Evolutionary conservation across 2,888 invertebrate genomes (phyloP), one percentile per base, ranked within the genome.

Genomic region (Polydrusus pterygomalis): DNA sequence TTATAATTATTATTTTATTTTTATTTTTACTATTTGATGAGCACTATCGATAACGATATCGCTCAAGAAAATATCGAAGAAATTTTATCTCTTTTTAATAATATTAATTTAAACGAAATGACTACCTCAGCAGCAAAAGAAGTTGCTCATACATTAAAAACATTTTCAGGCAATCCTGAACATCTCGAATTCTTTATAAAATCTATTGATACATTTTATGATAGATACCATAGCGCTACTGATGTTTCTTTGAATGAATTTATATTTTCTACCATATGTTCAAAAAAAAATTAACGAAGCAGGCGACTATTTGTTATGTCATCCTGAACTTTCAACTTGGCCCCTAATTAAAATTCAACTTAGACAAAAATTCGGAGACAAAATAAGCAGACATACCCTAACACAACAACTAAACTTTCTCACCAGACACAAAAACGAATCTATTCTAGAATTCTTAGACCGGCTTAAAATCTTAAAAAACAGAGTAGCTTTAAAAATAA

Each of bases 221-320:
- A 54, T 54, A 9, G 56, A 15, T 54, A 54, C 13, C 3, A 54
- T 54, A 10, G 8, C 15, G 9, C 10, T 15, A 54, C 56, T 38
- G 38, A 38, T 9, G 38, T 7, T 7, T 38, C 38, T 38, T 38
- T 38, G 9, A 9, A 9, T 9, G 38, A 38, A 38, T 38, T 38
- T 38, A 6, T 38, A 38, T 38, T 38, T 38, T 25, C 62, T 20
- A 15, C 40, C 25, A 62, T 62, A 6, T 62, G n/a, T 62, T 20
- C 62, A 10, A n/a, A 63, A 38, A 63, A 43, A 40, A 34, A 63
- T 38, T 13, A 38, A 63, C 8, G 63, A 63, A 63, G 63, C 63
- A 25, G 63, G 63, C 40, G 6, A 63, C 20, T 63, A 43, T n/a
- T 20, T 63, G 10, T 5, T 63, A 11, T 63, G 63, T 13, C 17